phyloP scores from a whole-genome alignment of 2,888 invertebrate genomes.

The Platynereis dumerilii region DNA sequence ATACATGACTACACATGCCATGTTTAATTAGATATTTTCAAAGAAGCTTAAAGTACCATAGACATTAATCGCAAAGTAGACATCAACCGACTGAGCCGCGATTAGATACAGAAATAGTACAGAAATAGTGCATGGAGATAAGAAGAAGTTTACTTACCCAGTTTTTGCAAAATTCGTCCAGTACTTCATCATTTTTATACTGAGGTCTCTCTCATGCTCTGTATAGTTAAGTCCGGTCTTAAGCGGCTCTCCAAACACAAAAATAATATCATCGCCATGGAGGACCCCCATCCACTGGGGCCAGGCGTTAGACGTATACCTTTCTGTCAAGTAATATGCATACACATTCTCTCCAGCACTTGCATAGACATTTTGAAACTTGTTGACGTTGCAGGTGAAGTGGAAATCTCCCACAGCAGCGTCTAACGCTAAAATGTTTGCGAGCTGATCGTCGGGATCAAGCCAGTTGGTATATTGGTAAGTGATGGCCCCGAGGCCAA shows the following conservation, averaged over 20 bases:
- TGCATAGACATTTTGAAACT: conserved; percentile 87
- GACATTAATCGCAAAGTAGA: too few relatives aligned
- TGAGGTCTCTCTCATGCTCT: conserved; percentile 83
- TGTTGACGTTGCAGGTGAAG: conserved; percentile 93
- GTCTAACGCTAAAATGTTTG: conserved; percentile 84
- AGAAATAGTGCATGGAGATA: too few relatives aligned
- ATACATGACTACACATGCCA: too few relatives aligned
- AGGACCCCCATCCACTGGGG: conserved; percentile 94
- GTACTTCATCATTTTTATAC: conserved; percentile 87
- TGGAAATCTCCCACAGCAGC: conserved; percentile 94
- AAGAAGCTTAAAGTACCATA: too few relatives aligned
- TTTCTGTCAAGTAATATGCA: conserved; percentile 89
- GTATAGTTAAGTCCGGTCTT: conserved; percentile 84
- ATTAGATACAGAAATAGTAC: too few relatives aligned
- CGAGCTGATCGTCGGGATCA: conserved; percentile 82
- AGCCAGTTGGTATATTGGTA: conserved; percentile 94
- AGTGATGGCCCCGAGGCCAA: conserved; percentile 80
- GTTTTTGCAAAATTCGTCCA: conserved; percentile 96
- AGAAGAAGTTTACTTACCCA: conserved; percentile 90
- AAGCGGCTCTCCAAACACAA: conserved; percentile 92
- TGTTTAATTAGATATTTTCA: too few relatives aligned
- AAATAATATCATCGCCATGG: conserved; percentile 94
- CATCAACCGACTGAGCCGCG: too few relatives aligned
- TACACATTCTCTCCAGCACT: conserved; percentile 86
- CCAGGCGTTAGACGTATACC: conserved; percentile 82